Evolutionary conservation across 2,888 invertebrate species (phyloP).

Genomic region (Parnassius smintheus): DNA sequence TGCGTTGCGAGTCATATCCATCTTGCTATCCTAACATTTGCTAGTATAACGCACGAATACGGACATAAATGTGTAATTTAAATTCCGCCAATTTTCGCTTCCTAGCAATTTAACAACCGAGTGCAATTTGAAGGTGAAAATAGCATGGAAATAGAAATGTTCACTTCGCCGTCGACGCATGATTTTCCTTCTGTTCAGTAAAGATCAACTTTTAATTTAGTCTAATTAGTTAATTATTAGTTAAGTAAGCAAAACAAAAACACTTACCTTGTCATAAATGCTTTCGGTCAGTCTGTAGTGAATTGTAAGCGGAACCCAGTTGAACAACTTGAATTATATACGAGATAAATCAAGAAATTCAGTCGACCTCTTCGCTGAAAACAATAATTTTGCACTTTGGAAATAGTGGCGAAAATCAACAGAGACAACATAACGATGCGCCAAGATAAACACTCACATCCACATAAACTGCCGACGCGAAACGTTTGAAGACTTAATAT

Average conservation of each 20-base stretch:
- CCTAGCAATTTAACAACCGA: slow-evolving; percentile 2
- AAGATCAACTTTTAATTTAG: slow-evolving; percentile 7
- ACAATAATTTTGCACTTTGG: slow-evolving; percentile 2
- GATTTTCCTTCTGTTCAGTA: not conserved
- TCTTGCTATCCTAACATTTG: slow-evolving; percentile 1
- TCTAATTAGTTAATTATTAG: too few species aligned
- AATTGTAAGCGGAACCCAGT: slow-evolving; percentile 1
- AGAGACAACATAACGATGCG: slow-evolving; percentile 1
- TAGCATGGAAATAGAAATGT: not conserved
- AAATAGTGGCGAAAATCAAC: slow-evolving; percentile 1
- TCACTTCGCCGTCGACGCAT: slow-evolving; percentile 4
- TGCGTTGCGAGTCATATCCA: not conserved
- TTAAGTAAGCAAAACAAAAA: slow-evolving; percentile 7
- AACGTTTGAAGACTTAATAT: slow-evolving; percentile 3
- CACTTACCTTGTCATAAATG: slow-evolving; percentile 6
- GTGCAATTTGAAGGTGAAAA: slow-evolving; percentile 3
- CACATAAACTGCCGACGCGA: not conserved
- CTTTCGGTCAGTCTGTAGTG: not conserved
- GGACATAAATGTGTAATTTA: not conserved
- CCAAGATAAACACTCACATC: slow-evolving; percentile 6
- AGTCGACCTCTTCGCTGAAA: slow-evolving; percentile 1
- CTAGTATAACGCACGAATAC: not conserved
- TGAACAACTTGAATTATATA: slow-evolving; percentile 4
- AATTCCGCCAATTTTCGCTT: slow-evolving; percentile 4
- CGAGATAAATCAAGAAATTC: not conserved